Evolutionary conservation across 1,140 invertebrate species (phyloP), one percentile per base, ranked within the genome.

Genomic region (Gonatopus flavifemur): DNA sequence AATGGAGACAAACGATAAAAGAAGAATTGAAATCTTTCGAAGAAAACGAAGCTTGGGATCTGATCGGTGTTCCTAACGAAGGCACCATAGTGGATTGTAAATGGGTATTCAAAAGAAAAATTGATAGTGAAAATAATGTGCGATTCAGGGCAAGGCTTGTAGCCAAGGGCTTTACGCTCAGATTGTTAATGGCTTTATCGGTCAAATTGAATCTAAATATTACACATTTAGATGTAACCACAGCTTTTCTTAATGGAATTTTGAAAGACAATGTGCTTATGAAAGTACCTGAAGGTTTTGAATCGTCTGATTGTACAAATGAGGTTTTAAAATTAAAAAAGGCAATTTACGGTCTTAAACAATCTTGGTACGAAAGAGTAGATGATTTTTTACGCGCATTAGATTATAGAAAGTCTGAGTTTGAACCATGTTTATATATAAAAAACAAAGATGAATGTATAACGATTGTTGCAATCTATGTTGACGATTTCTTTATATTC

Each of bases 91-190:
- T 69, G 12, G 40, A 57, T n/a, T 61, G 56, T 21, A 76, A 64
- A 41, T 78, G 71, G 72, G 62, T 81, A 2, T 79, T 65, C 21
- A 67, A 62, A 12, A 77, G 76, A 33, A 62, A 43, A 19, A 45
- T 65, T 45, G 22, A 41, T 37, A 55, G 68, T 42, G 55, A 58
- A 24, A 57, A 57, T 39, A 53, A 62, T 10, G 54, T 51, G 7
- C 54, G 54, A n/a, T 74, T 65, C 41, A 75, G 77, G 55, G 78
- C 78, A 15, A 53, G 77, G 43, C 52, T 79, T 16, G 75, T 81
- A 3, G 70, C 74, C 7, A 73, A 76, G 49, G 77, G 79, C 4
- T 80, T 62, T 64, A 46, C 37, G 10, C 72, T 74, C 7, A 38
- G 64, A 30, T 31, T 64, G 9, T 37, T 71, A 10, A 54, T 67